These are phyloP conservation scores for Glyptemys insculpta DNA, from an alignment of 2,797 vertebrate genomes.

Conservation along the genomic window DNA sequence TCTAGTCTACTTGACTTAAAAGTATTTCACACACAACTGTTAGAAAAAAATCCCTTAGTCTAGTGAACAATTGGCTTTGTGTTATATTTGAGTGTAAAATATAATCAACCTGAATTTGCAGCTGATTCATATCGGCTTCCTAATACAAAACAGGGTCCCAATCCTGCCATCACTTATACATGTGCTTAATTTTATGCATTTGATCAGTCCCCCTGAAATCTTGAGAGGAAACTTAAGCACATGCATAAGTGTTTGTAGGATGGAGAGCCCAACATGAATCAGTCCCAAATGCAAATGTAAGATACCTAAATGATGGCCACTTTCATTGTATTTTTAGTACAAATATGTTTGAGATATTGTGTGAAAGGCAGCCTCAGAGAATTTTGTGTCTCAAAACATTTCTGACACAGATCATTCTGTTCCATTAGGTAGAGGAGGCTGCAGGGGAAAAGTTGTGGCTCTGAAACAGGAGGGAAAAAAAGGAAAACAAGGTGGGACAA, in stretches of 20 bases:
- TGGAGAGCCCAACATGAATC: background rate
- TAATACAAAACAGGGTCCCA: conserved; percentile 38
- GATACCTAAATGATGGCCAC: background rate
- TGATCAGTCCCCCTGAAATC: background rate
- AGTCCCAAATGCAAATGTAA: background rate
- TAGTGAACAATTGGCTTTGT: background rate
- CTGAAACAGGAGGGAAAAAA: conserved; percentile 7
- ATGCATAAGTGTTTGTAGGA: background rate
- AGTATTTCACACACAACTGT: background rate
- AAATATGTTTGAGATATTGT: conserved; percentile 11
- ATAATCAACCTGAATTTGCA: conserved; percentile 33
- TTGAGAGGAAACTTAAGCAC: background rate
- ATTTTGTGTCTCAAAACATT: conserved; percentile 39
- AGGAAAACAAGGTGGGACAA: conserved; percentile 23
- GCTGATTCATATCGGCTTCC: conserved; percentile 20
- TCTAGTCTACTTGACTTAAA: background rate
- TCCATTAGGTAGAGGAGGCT: conserved; percentile 23
- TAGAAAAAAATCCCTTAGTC: background rate
- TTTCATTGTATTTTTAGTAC: conserved; percentile 20
- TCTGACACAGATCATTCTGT: conserved; percentile 45
- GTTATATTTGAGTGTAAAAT: background rate
- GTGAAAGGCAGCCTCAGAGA: background rate
- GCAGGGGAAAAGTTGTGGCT: conserved; percentile 24
- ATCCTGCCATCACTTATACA: conserved; percentile 47
- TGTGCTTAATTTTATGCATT: conserved; percentile 14